These are phyloP conservation scores for Pandemis cinnamomeana DNA, from an alignment of 2,888 invertebrate species.

Conservation along the genomic window DNA sequence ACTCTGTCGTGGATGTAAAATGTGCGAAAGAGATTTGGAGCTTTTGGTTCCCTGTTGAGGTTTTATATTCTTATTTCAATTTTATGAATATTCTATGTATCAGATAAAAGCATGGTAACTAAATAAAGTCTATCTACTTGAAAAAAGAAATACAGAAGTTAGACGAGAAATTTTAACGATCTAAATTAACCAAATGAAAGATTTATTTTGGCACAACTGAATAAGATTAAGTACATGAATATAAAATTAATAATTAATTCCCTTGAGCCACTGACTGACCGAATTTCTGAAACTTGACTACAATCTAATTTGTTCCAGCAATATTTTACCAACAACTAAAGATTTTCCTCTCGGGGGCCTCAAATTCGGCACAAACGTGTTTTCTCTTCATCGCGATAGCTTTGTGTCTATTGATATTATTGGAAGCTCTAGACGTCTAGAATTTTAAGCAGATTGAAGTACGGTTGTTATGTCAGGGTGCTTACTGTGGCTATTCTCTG, in stretches of 20 bases:
- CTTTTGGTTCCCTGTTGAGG: not conserved
- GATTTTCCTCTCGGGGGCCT: not conserved
- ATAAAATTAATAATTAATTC: not conserved
- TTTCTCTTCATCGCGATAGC: not conserved
- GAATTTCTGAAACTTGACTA: not conserved
- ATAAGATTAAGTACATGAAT: not conserved
- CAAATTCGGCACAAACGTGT: not conserved
- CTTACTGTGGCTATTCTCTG: not conserved
- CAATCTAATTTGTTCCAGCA: not conserved
- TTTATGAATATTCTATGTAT: too few species aligned
- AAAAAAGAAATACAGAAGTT: not conserved
- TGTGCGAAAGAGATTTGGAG: not conserved
- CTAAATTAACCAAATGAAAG: not conserved
- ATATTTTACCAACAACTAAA: not conserved
- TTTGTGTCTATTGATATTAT: not conserved
- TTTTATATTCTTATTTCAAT: not conserved
- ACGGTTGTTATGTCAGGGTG: not conserved
- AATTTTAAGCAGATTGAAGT: slow-evolving; percentile 30
- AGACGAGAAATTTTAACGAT: too few species aligned
- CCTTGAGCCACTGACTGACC: not conserved
- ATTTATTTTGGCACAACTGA: not conserved
- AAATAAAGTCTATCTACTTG: not conserved
- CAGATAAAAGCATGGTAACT: too few species aligned
- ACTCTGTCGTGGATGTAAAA: not conserved
- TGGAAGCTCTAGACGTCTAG: slow-evolving; percentile 10